Evolutionary conservation across 2,888 invertebrate species (phyloP).

Genomic region (Caenorhabditis imperialis): DNA sequence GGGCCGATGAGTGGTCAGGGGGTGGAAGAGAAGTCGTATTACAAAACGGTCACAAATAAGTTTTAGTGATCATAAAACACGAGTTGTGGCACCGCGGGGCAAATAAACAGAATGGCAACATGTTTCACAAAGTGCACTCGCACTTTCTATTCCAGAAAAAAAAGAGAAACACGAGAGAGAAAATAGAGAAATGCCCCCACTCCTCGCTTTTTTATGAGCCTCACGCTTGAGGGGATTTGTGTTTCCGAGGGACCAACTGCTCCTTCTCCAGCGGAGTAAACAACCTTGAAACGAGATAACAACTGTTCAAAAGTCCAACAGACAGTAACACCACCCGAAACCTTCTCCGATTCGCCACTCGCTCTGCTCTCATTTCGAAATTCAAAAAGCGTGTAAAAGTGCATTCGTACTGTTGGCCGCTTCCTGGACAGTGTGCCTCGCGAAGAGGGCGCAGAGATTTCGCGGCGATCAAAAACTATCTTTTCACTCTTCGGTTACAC

Average conservation of each 20-base stretch:
- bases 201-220: no score
- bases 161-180: constrained; percentile 6
- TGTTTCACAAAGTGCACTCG: constrained; percentile 41
- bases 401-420: constrained; percentile 34
- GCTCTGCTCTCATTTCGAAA: no score
- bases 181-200: constrained; percentile 3
- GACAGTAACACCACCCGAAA: no score
- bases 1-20: no score
- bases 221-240: no score
- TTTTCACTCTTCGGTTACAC: constrained; percentile 31
- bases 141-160: constrained; percentile 41
- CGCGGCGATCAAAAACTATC: constrained; percentile 29
- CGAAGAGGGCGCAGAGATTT: constrained; percentile 9
- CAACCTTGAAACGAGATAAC: no score
- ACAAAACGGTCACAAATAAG: no score
- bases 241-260: no score
- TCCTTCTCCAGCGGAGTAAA: no score
- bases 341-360: no score
- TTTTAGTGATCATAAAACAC: constrained; percentile 45
- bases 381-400: constrained; percentile 33
- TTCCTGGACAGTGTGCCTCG: constrained; percentile 12
- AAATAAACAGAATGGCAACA: constrained; percentile 45
- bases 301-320: no score
- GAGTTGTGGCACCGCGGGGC: constrained; percentile 17
- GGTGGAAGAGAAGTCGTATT: no score